phyloP scores from a whole-genome alignment of 2,888 invertebrate species.

The Lacanobia oleracea region DNA sequence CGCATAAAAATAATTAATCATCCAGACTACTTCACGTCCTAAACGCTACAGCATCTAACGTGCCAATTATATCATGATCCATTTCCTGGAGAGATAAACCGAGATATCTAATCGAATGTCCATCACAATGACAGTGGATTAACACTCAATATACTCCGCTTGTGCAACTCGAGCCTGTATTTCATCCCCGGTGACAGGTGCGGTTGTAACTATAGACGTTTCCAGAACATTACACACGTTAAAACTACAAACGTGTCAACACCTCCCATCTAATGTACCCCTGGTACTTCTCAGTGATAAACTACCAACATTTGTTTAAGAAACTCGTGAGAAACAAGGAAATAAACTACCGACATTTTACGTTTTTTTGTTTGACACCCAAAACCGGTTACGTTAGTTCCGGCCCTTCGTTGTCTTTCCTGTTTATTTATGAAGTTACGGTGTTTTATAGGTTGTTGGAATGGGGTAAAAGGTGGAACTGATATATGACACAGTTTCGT shows the following conservation, averaged over 20 bases:
- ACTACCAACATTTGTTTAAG: conserved; percentile 43
- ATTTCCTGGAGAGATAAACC: conserved; percentile 43
- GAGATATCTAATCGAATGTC: conserved; percentile 49
- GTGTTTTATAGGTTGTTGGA: conserved; percentile 3
- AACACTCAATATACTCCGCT: conserved; percentile 30
- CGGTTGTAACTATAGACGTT: conserved; percentile 28
- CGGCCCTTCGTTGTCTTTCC: conserved; percentile 12
- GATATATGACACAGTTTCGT: neutral
- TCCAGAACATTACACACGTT: conserved; percentile 33
- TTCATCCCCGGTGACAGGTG: conserved; percentile 29
- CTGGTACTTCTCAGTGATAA: conserved; percentile 38
- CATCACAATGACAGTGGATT: conserved; percentile 38
- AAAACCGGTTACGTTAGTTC: conserved; percentile 29
- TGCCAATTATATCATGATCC: conserved; percentile 33
- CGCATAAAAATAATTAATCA: neutral
- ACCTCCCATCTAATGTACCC: conserved; percentile 1
- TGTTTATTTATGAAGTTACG: conserved; percentile 20
- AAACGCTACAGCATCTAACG: neutral
- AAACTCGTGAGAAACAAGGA: conserved; percentile 28
- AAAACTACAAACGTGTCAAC: conserved; percentile 27
- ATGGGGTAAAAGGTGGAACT: neutral
- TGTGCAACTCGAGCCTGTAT: conserved; percentile 19
- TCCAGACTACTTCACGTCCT: too few relatives aligned
- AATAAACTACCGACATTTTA: conserved; percentile 38
- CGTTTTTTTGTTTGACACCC: conserved; percentile 47